A percentile compares a stretch with the other conserved stretches of the same genome.
phyloP scores from a whole-genome alignment of 2,113 vertebrate genomes.

The Podarcis cretensis region DNA sequence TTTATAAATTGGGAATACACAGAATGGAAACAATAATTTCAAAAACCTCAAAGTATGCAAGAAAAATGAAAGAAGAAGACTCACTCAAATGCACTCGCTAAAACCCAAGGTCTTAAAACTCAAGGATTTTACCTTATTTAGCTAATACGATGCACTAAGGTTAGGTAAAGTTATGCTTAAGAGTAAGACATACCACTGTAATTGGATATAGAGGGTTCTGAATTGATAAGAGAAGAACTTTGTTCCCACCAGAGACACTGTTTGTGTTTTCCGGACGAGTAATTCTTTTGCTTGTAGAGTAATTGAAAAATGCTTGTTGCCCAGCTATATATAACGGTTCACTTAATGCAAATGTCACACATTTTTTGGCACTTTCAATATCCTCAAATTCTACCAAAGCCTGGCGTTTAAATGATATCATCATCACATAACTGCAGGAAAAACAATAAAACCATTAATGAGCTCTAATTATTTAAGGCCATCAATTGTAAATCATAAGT shows the following conservation, averaged over 20 bases:
- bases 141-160: too few species aligned
- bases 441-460: not conserved
- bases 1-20: not conserved
- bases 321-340: constrained; percentile 89
- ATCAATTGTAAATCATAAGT: not conserved
- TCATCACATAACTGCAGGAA: constrained; percentile 90
- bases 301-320: constrained; percentile 94
- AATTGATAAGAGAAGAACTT: constrained; percentile 91
- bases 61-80: too few species aligned
- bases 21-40: not conserved
- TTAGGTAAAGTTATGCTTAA: not conserved
- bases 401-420: constrained; percentile 96
- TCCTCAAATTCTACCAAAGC: constrained; percentile 94
- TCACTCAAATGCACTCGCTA: not conserved
- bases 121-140: not conserved
- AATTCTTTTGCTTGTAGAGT: constrained; percentile 95
- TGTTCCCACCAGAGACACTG: constrained; percentile 90
- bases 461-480: not conserved
- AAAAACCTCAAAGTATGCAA: too few species aligned
- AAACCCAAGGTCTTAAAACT: not conserved
- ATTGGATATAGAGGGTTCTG: constrained; percentile 97
- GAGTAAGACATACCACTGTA: constrained; percentile 83
- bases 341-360: constrained; percentile 82
- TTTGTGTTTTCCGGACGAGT: constrained; percentile 90
- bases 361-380: constrained; percentile 88